Base-by-base conservation (phyloP, 1,140 invertebrate genomes). In the Drosophila pallidifrons region DNA sequence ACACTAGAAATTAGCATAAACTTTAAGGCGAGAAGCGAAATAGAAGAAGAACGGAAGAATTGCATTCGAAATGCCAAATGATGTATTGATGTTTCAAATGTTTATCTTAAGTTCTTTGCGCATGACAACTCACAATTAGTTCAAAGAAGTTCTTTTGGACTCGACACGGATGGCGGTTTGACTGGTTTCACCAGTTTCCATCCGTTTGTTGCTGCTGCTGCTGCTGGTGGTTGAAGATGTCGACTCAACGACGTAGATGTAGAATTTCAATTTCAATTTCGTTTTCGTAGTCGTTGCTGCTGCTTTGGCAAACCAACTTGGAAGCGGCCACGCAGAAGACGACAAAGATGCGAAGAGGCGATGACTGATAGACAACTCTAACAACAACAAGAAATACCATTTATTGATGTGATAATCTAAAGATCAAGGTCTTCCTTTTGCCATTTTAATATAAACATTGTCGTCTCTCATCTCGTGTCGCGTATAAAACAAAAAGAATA, bases 331-430 rank as follows among this genome's bases (percentile, higher is more conserved):
- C 68, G 82, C 32, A 41, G 28, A 51, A 61, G 81, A 61, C 59
- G 76, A 64, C 58, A 64, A 52, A 71, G 73, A 68, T 60, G 55
- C 55, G 38, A 25, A 43, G 49, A 13, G 60, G 30, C 16, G 46
- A 55, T 55, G 52, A 13, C 66, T 58, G 55, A 52, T 51, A 63
- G 63, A 77, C 73, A 25, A 4, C 20, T 20, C 20, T 11, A 74
- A 66, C 49, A 49, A 76, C 54, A 74, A 75, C 45, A 78, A 78
- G 65, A 75, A 78, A 73, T 75, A 83, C 70, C 83, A 87, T 88
- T 87, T 87, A 88, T 87, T 87, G 85, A 87, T 83, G 83, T 87
- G 83, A 87, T 87, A 87, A 87, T 87, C 83, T 87, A 87, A 87
- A 87, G 83, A 87, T 87, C 83, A 87, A 87, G 83, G 83, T 87